phyloP scores from a whole-genome alignment of 2,888 invertebrate genomes.

The Ochropacha duplaris region DNA sequence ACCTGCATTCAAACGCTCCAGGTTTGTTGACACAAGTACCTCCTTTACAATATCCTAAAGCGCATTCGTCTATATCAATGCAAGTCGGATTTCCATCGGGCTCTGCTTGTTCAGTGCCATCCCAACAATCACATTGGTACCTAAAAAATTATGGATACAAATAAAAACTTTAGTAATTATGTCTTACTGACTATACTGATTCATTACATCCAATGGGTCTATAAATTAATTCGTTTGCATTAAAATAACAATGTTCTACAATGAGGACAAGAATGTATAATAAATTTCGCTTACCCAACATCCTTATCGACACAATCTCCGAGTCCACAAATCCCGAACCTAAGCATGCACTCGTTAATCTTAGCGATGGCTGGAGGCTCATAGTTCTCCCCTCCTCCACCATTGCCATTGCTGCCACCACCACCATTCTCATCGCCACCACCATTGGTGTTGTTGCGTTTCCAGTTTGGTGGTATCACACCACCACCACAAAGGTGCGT shows the following conservation, averaged over 20 bases:
- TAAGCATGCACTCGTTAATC: conserved; percentile 90
- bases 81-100: conserved; percentile 76
- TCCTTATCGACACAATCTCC: conserved; percentile 89
- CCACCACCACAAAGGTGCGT: conserved; percentile 82
- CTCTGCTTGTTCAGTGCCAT: conserved; percentile 83
- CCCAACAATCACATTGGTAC: conserved; percentile 90
- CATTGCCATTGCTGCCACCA: conserved; percentile 22
- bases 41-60: conserved; percentile 87
- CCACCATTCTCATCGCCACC: conserved; percentile 31
- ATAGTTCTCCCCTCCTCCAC: conserved; percentile 33
- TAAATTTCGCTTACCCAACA: conserved; percentile 77
- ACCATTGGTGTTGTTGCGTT: conserved; percentile 59
- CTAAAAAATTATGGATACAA: conserved; percentile 31
- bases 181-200: too few relatives aligned
- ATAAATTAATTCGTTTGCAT: too few relatives aligned
- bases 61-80: conserved; percentile 92
- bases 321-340: conserved; percentile 89
- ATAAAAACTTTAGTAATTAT: too few relatives aligned
- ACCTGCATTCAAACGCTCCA: conserved; percentile 88
- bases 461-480: conserved; percentile 64
- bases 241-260: too few relatives aligned
- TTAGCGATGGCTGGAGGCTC: conserved; percentile 62
- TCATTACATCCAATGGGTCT: too few relatives aligned
- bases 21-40: conserved; percentile 89
- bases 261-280: not conserved